A percentile compares a stretch with the other conserved stretches of the same genome.
These are phyloP conservation scores for Rostratula benghalensis DNA, from an alignment of 2,113 vertebrate genomes.

Conservation along the genomic window DNA sequence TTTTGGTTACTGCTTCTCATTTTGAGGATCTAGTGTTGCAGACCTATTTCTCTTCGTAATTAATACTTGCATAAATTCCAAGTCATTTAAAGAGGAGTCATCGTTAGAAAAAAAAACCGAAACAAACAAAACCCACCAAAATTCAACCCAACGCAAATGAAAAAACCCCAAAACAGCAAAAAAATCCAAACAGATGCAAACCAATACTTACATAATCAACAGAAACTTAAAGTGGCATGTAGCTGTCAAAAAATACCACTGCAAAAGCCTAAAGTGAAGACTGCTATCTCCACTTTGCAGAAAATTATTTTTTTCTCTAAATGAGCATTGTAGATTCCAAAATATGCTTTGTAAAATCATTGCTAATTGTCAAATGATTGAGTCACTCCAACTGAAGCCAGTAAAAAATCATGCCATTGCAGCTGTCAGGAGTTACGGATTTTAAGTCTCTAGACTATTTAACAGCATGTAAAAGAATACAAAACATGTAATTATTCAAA, in stretches of 20 bases:
- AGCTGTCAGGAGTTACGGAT: background rate
- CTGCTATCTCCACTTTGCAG: background rate
- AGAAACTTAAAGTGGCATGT: background rate
- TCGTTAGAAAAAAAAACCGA: background rate
- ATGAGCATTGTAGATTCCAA: background rate
- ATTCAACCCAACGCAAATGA: too few relatives aligned
- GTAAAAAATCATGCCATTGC: background rate
- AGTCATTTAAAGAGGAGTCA: background rate
- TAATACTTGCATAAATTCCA: background rate
- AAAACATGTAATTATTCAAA: background rate
- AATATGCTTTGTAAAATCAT: background rate
- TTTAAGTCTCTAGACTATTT: background rate
- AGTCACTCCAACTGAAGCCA: background rate
- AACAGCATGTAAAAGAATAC: background rate
- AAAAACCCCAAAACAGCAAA: background rate
- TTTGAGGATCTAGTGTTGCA: background rate
- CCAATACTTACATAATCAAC: background rate
- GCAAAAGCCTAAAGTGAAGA: background rate
- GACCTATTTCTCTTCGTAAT: background rate
- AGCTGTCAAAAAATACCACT: background rate
- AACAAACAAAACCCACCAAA: too few relatives aligned
- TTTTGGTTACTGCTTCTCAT: background rate
- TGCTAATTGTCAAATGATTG: background rate
- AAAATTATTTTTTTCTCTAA: background rate
- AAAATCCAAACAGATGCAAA: background rate